Percentiles rank a stretch among this genome's conserved stretches.
Evolutionary conservation across 1,140 invertebrate species (phyloP).

Genomic region (Aphaenogaster ashmeadi): DNA sequence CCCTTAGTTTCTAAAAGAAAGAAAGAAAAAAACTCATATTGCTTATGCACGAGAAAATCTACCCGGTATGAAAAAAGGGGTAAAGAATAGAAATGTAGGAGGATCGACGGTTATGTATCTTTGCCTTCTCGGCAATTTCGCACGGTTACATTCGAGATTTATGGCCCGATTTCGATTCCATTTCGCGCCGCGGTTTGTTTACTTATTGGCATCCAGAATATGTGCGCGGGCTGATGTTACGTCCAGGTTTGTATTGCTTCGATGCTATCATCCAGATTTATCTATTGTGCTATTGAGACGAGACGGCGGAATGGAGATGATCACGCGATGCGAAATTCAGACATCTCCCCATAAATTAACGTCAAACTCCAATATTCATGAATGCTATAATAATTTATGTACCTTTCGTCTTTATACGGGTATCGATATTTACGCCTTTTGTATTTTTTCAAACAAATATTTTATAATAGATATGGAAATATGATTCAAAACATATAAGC

Average conservation of each 20-base stretch:
- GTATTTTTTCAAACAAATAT: neutral
- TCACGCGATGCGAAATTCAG: constrained; percentile 32
- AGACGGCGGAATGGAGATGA: constrained; percentile 35
- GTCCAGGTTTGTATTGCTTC: constrained; percentile 45
- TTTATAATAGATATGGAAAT: neutral
- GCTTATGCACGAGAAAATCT: neutral
- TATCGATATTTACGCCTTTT: neutral
- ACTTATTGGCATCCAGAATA: constrained; percentile 76
- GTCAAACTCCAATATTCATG: neutral
- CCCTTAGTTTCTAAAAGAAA: neutral
- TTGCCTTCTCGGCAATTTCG: constrained; percentile 64
- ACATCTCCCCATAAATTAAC: constrained; percentile 6
- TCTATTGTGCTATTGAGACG: constrained; percentile 55
- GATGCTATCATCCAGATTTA: constrained; percentile 56
- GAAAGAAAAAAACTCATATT: neutral
- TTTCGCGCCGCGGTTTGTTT: constrained; percentile 78
- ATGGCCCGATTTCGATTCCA: constrained; percentile 81
- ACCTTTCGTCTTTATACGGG: neutral
- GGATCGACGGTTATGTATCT: constrained; percentile 48
- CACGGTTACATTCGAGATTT: constrained; percentile 78
- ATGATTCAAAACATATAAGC: neutral
- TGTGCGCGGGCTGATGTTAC: constrained; percentile 53
- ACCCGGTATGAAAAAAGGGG: neutral
- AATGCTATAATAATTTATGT: neutral
- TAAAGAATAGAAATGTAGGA: constrained; percentile 20